phyloP scores from a whole-genome alignment of 2,113 vertebrate genomes.

The Cynoglossus semilaevis region DNA sequence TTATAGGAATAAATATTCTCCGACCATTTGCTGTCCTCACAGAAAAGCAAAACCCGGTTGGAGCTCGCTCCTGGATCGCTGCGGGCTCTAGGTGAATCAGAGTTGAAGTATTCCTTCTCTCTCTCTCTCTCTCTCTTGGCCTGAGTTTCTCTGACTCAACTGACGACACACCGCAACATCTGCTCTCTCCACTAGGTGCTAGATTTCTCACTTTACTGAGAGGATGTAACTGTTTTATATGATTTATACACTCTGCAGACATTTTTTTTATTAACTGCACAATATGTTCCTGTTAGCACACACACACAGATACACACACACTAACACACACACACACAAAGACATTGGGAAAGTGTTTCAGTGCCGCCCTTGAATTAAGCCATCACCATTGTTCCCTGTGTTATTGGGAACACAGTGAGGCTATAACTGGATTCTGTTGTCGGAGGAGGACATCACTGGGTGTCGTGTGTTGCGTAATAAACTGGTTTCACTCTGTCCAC shows the following conservation, averaged over 20 bases:
- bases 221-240: slow-evolving; percentile 28
- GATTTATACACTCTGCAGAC: slow-evolving; percentile 52
- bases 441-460: slow-evolving; percentile 26
- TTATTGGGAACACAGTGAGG: slow-evolving; percentile 50
- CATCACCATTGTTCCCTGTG: slow-evolving; percentile 25
- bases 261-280: slow-evolving; percentile 42
- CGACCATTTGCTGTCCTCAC: slow-evolving; percentile 15
- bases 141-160: slow-evolving; percentile 35
- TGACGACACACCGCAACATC: slow-evolving; percentile 42
- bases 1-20: slow-evolving; percentile 31
- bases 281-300: slow-evolving; percentile 13
- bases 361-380: slow-evolving; percentile 44
- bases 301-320: slow-evolving; percentile 7
- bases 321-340: slow-evolving; percentile 6
- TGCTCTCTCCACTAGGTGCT: slow-evolving; percentile 37
- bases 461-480: slow-evolving; percentile 49
- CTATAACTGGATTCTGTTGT: slow-evolving; percentile 47
- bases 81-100: slow-evolving; percentile 48
- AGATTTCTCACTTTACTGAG: slow-evolving; percentile 29
- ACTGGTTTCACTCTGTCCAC: slow-evolving; percentile 21
- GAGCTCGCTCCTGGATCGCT: slow-evolving; percentile 32
- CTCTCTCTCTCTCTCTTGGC: too few relatives aligned
- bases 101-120: slow-evolving; percentile 36
- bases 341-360: slow-evolving; percentile 20
- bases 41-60: slow-evolving; percentile 31